These are phyloP conservation scores for Sebastes schlegelii DNA, from an alignment of 2,113 vertebrate species.

Conservation along the genomic window DNA sequence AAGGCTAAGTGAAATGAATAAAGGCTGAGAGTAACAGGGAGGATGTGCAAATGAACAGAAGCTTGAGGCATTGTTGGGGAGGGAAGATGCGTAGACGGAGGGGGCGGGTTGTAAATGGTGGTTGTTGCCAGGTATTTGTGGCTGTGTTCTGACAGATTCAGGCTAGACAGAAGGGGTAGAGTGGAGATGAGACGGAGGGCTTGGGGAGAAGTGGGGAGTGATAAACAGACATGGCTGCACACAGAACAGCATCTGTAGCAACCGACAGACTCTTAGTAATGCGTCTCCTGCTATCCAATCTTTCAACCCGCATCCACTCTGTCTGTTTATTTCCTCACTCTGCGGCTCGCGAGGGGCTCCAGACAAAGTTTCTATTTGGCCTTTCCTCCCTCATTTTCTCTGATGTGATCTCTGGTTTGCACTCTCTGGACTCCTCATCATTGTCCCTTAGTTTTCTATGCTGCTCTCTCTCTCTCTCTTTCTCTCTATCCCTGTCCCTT, in stretches of 20 bases:
- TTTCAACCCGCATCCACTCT: conserved; percentile 59
- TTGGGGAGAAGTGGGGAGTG: conserved; percentile 44
- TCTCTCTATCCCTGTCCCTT: conserved; percentile 11
- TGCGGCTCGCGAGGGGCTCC: conserved; percentile 41
- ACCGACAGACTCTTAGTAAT: conserved; percentile 60
- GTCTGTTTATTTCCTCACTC: conserved; percentile 50
- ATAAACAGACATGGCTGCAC: conserved; percentile 65
- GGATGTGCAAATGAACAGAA: conserved; percentile 63
- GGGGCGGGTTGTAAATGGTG: conserved; percentile 51
- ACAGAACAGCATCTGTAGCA: conserved; percentile 53
- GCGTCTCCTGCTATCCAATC: conserved; percentile 56
- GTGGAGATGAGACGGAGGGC: conserved; percentile 62
- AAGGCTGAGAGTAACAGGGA: conserved; percentile 43
- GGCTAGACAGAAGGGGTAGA: conserved; percentile 61
- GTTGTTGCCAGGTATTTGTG: conserved; percentile 66
- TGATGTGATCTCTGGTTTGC: conserved; percentile 58
- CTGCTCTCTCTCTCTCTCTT: conserved; percentile 2
- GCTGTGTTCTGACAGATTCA: conserved; percentile 78
- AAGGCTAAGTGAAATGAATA: conserved; percentile 60
- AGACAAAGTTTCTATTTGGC: conserved; percentile 65
- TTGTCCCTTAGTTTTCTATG: conserved; percentile 26
- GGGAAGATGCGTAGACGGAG: conserved; percentile 33
- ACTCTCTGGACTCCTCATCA: conserved; percentile 53
- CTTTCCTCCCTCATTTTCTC: conserved; percentile 59
- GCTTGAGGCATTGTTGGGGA: conserved; percentile 33